Percentiles rank a stretch among this genome's conserved stretches.
These are phyloP conservation scores for Cyprinodon brontotheroides DNA, from an alignment of 2,113 vertebrate species.

Conservation along the genomic window DNA sequence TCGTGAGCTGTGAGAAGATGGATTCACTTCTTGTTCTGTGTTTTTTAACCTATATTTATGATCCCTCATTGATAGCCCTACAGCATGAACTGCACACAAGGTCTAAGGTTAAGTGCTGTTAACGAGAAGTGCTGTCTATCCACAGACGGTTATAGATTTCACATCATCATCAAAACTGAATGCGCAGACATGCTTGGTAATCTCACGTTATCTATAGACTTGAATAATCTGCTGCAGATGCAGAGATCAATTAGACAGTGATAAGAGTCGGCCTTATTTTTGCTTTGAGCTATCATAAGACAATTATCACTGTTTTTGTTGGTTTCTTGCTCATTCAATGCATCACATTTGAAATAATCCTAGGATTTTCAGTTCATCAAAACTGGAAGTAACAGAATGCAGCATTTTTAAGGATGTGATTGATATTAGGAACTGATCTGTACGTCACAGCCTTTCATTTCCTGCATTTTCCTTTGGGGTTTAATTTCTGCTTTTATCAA, in stretches of 20 bases:
- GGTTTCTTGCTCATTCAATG: too few relatives aligned
- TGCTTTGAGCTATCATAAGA: too few relatives aligned
- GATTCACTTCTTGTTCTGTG: background rate
- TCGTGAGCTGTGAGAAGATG: background rate
- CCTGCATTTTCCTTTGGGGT: background rate
- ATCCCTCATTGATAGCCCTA: background rate
- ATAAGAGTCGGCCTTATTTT: background rate
- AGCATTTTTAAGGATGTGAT: too few relatives aligned
- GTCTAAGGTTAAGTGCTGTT: constrained; percentile 31
- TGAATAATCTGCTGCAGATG: background rate
- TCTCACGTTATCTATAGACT: background rate
- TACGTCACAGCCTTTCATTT: too few relatives aligned
- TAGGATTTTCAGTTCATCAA: background rate
- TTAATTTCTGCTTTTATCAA: background rate
- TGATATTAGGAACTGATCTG: too few relatives aligned
- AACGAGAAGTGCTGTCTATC: background rate
- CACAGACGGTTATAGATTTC: background rate
- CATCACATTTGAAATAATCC: too few relatives aligned
- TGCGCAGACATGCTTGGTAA: background rate
- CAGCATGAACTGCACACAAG: constrained; percentile 19
- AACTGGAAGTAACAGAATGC: background rate
- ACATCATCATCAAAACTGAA: background rate
- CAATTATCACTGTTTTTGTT: too few relatives aligned
- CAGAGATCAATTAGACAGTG: background rate
- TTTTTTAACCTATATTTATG: constrained; percentile 11